Percentiles rank a stretch among this genome's conserved stretches.
Evolutionary conservation across 2,797 vertebrate species (phyloP).

Genomic region (Catharus ustulatus): DNA sequence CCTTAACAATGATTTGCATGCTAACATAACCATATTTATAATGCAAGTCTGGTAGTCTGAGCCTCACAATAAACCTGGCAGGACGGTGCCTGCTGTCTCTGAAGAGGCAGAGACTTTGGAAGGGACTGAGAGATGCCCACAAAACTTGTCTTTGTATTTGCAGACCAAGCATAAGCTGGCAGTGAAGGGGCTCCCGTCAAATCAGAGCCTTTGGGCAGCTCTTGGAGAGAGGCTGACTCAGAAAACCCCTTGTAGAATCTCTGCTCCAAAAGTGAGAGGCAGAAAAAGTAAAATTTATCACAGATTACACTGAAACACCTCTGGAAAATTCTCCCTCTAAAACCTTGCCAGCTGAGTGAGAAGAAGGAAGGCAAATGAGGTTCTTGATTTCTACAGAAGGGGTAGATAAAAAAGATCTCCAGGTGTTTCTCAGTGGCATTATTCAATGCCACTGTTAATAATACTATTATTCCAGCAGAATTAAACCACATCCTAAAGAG

Average conservation of each 20-base stretch:
- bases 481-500: neutral
- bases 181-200: neutral
- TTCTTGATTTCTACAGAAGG: neutral
- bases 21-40: neutral
- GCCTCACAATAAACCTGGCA: neutral
- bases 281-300: neutral
- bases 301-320: neutral
- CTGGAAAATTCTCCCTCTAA: neutral
- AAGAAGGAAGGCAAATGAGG: rapidly evolving
- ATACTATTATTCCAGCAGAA: neutral
- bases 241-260: rapidly evolving
- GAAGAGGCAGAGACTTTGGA: neutral
- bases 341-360: neutral
- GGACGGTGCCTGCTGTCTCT: neutral
- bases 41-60: neutral
- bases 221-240: neutral
- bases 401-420: rapidly evolving
- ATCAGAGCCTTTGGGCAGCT: neutral
- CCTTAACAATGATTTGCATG: neutral
- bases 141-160: neutral
- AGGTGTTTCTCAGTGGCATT: rapidly evolving
- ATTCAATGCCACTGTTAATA: neutral
- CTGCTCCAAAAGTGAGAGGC: neutral
- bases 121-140: neutral
- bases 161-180: neutral